Conservation (phyloP, 2,888 invertebrate genomes). For the Polyommatus iphigenia region DNA sequence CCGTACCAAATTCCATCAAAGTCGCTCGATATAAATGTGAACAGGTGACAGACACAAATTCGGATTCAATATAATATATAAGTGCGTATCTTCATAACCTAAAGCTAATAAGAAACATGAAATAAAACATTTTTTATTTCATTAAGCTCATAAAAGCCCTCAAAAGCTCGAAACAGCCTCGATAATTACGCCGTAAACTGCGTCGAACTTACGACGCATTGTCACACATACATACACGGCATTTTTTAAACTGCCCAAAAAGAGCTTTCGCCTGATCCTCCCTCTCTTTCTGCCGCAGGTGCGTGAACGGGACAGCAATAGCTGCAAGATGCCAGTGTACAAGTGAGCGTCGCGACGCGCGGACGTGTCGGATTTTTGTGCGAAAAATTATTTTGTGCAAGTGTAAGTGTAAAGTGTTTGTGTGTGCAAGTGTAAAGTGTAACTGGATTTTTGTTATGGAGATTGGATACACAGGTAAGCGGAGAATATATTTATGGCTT, state of each 20-base stretch:
- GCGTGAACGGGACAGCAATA: constrained; percentile 43
- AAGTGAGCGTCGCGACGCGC: neutral
- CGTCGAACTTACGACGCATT: constrained; percentile 28
- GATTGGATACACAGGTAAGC: constrained; percentile 19
- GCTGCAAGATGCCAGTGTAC: constrained; percentile 36
- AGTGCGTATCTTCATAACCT: neutral
- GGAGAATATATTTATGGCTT: neutral
- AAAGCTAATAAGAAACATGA: neutral
- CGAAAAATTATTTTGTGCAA: constrained; percentile 17
- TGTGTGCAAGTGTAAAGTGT: constrained; percentile 19
- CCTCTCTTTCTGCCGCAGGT: constrained; percentile 38
- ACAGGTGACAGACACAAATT: neutral
- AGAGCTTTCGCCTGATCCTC: constrained; percentile 37
- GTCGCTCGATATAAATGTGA: neutral
- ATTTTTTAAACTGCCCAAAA: constrained; percentile 36
- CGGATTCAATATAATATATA: neutral
- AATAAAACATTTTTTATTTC: neutral
- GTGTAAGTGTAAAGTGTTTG: constrained; percentile 12
- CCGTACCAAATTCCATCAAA: neutral
- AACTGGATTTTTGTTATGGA: constrained; percentile 23
- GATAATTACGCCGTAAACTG: constrained; percentile 23
- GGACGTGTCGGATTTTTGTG: constrained; percentile 18
- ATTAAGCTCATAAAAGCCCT: neutral
- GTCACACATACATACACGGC: constrained; percentile 28
- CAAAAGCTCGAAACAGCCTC: constrained; percentile 14